Evolutionary conservation across 2,797 vertebrate species (phyloP), one percentile per base, ranked within the genome.

Genomic region (Lepus oiostolus): DNA sequence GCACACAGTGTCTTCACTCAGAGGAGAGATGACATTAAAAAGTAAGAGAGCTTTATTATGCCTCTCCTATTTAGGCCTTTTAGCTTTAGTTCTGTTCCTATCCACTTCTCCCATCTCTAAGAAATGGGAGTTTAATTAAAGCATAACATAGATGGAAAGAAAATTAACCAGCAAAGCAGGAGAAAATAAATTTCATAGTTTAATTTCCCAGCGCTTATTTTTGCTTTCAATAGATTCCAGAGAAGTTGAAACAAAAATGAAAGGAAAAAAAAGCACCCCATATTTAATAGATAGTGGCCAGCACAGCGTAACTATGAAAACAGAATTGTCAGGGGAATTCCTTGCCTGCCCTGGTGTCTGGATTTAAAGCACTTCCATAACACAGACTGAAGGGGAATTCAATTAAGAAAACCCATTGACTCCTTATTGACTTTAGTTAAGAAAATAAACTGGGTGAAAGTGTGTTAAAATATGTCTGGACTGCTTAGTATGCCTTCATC

Each of bases 361-460:
- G 68, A 1, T 9, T 95, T 85, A 96, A 95, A 96, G 93, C 7
- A 81, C 74, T 22, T 90, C 88, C 88, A 35, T 97, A 96, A 96
- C 90, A 86, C 30, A 8, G 91, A 96, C 85, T 54, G 95, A 96
- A 63, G 32, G 75, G 52, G 94, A 98, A 97, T 97, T 97, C 96
- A 97, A 62, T 87, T 70, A 86, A 94, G 96, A 86, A 96, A 97
- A 91, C 92, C 94, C 88, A 72, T 70, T 90, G 95, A 92, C 94
- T 95, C 71, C 86, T 89, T 96, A 96, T 96, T 96, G 96, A 93
- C 95, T 98, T 95, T 88, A 35, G 93, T 95, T 97, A 97, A 96
- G 97, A 95, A 97, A 97, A 97, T 96, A 85, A 91, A 97, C 95
- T 84, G 50, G 88, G 96, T 91, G 81, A 95, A 96, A 88, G 4